Evolutionary conservation across 1,140 invertebrate species (phyloP).

Genomic region (Ceratosolen solmsi): DNA sequence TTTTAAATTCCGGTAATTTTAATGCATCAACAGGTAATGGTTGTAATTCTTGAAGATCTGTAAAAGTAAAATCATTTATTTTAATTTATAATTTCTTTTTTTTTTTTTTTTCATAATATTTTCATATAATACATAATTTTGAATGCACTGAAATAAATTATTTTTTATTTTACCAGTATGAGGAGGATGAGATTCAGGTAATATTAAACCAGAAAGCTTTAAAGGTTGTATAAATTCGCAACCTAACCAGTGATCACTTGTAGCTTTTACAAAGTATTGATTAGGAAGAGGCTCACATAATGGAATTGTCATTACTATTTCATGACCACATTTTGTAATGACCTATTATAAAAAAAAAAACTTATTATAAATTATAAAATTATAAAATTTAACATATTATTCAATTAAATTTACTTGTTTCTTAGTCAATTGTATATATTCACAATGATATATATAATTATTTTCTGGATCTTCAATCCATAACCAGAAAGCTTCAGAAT

Average conservation of each 20-base stretch:
- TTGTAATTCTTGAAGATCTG: conserved; percentile 91
- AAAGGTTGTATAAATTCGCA: conserved; percentile 83
- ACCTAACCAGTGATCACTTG: conserved; percentile 94
- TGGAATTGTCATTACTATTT: conserved; percentile 96
- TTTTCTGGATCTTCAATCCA: conserved; percentile 97
- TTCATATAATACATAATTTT: conserved; percentile 19
- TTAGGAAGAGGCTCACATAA: conserved; percentile 91
- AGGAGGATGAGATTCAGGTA: conserved; percentile 93
- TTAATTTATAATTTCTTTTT: background rate
- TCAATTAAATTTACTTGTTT: conserved; percentile 80
- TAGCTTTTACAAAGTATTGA: conserved; percentile 92
- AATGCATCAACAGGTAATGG: conserved; percentile 91
- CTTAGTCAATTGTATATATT: conserved; percentile 91
- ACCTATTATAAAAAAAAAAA: conserved; percentile 72
- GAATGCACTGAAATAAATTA: background rate
- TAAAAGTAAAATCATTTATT: conserved; percentile 54
- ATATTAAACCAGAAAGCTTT: conserved; percentile 90
- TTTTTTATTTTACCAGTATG: conserved; percentile 81
- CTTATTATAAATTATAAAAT: conserved; percentile 35
- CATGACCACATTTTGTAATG: conserved; percentile 81
- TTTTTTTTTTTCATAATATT: background rate
- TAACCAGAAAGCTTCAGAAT: conserved; percentile 94
- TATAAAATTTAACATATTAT: conserved; percentile 24
- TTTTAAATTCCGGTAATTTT: conserved; percentile 84
- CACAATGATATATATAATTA: conserved; percentile 96